Evolutionary conservation across 2,113 vertebrate species (phyloP).

Genomic region (Amphilophus citrinellus): DNA sequence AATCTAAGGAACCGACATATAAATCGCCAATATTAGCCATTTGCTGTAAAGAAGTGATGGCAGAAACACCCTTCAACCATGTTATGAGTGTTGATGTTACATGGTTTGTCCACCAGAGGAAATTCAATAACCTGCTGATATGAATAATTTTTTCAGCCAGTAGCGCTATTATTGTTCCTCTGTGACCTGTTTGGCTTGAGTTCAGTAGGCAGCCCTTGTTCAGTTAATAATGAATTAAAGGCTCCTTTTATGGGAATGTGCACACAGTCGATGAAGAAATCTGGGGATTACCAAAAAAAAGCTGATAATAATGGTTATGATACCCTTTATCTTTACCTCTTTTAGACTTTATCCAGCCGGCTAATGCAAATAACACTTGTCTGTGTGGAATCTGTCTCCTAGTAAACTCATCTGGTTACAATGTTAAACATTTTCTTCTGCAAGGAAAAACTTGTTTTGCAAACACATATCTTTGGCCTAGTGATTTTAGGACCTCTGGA

Average conservation of each 20-base stretch:
- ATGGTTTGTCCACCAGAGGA: background rate
- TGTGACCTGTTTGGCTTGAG: background rate
- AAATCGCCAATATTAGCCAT: background rate
- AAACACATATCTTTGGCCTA: background rate
- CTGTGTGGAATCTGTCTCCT: background rate
- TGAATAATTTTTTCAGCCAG: background rate
- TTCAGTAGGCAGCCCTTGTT: background rate
- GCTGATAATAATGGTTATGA: background rate
- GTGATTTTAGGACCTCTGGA: background rate
- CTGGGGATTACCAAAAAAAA: background rate
- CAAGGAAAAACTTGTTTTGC: background rate
- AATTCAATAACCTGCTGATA: background rate
- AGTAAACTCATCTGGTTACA: background rate
- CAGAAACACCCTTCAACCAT: background rate
- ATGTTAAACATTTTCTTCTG: background rate
- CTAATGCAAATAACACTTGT: background rate
- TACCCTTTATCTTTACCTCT: background rate
- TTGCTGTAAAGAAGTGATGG: background rate
- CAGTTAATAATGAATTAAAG: background rate
- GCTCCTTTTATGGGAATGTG: background rate
- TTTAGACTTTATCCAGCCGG: rapidly evolving
- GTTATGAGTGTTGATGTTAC: background rate
- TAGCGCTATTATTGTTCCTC: background rate
- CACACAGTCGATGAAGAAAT: conserved; percentile 1
- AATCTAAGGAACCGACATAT: background rate